phyloP scores from a whole-genome alignment of 2,888 invertebrate species.

The Tinea pellionella region DNA sequence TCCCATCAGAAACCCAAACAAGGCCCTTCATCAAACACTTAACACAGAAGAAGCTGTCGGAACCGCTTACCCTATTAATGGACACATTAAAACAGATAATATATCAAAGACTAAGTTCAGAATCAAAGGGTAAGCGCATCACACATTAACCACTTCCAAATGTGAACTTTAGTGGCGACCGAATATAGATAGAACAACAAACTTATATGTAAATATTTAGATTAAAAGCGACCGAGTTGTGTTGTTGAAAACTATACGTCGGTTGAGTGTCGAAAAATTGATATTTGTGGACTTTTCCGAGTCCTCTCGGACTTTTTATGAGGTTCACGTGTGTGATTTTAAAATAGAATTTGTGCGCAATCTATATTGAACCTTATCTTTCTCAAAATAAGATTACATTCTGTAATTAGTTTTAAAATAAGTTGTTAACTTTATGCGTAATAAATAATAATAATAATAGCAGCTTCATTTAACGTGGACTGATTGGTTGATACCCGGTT shows the following conservation, averaged over 20 bases:
- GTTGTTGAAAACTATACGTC: neutral
- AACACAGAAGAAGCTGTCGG: conserved; percentile 2
- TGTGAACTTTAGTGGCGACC: neutral
- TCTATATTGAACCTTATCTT: too few species aligned
- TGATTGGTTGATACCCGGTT: too few species aligned
- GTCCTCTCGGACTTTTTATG: neutral
- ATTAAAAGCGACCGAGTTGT: neutral
- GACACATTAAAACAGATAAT: conserved; percentile 12
- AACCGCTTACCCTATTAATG: conserved; percentile 7
- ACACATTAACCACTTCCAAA: conserved; percentile 9
- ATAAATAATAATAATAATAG: too few species aligned
- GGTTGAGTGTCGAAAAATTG: neutral
- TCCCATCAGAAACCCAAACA: neutral
- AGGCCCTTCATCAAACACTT: conserved; percentile 6
- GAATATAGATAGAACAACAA: neutral
- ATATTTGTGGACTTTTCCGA: neutral
- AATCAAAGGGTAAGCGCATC: conserved; percentile 11
- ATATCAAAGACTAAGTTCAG: conserved; percentile 10
- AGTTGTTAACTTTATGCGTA: too few species aligned
- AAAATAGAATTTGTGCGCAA: neutral
- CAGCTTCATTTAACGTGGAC: too few species aligned
- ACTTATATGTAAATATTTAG: neutral
- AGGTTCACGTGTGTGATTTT: neutral
- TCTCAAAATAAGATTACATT: too few species aligned
- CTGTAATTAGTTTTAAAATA: too few species aligned